Evolutionary conservation across 2,797 vertebrate genomes (phyloP), one percentile per base, ranked within the genome.

Genomic region (Melanotaenia boesemani): DNA sequence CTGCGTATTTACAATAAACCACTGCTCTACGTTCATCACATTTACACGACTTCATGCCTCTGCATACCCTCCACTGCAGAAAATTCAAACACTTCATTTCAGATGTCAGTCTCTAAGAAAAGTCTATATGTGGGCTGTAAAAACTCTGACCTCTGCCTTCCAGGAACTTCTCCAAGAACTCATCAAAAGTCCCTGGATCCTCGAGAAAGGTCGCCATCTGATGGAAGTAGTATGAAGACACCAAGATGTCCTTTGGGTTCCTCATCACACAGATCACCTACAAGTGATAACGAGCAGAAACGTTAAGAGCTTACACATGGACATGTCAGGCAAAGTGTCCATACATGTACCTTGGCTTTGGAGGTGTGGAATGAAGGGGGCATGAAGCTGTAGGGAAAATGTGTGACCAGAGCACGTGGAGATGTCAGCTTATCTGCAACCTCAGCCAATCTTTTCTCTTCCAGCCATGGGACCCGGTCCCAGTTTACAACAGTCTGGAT

Each of bases 401-500:
- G 97, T 26, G 96, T 92, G n/a, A 93, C 95, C 59, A 97, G 72
- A 10, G 93, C 85, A 6, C 95, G 94, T 4, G 97, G 96, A 1
- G 73, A 72, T 16, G 76, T 0, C 63, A 91, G 20, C 44, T 89
- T 74, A 44, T 93, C 91, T 54, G 95, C 39, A 44, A 92, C 74
- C 55, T 65, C 0, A 3, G 89, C 84, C 1, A 91, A 65, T 12
- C 83, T 65, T 18, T 63, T 86, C 28, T 95, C 94, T 82, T 97
- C 96, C 24, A 96, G 88, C 96, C 96, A 97, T 4, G 96, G 96
- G 0, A 94, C 93, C 20, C 96, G 86, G 56, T 96, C 93, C 96
- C 95, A 97, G 87, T 95, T 97, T 10, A 50, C 41, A 0, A 48
- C 26, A 20, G 0, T 70, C 1, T 65, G 62, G 0, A 76, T 0